Evolutionary conservation across 2,888 invertebrate genomes (phyloP), one percentile per base, ranked within the genome.

Genomic region (Aleiodes alternator): DNA sequence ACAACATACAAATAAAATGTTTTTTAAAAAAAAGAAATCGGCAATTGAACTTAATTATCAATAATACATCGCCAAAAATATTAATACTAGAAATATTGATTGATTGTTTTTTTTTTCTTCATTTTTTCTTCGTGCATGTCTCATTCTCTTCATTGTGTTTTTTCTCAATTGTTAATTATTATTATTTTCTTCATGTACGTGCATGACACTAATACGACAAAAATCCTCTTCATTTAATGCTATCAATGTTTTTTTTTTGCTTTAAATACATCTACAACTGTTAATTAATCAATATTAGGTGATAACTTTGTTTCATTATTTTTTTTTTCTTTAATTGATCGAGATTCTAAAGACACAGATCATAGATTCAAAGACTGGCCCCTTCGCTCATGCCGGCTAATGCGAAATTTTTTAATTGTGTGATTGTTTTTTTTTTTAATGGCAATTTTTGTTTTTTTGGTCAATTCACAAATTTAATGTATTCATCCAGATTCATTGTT

Each of bases 341-440:
- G 87, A 87, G 87, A 87, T 88, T 88, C 86, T 85, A 87, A 88
- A 88, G 84, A 88, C 84, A 84, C 84, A 88, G 87, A 87, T 88
- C 85, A 83, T 86, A 84, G 84, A 85, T 86, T 84, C 84, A 88
- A 88, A 87, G 87, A 88, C 88, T 89, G 89, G 89, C 89, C 89
- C 89, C 89, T 84, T 88, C 85, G 89, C 89, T 89, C 84, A 85
- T 89, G 89, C 88, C 88, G 88, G 88, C 87, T 85, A 23, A 29
- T 48, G 61, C 50, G 12, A 34, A n/a, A 59, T 72, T 11, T 51
- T 48, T 50, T 29, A 29, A 29, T 34, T 29, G n/a, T 38, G 34
- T 4, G 3, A 34, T 34, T 23, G 23, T 70, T 48, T 48, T 29
- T 16, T 66, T 31, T 50, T 71, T 34, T 55, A n/a, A 51, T 48